Evolutionary conservation across 2,888 invertebrate species (phyloP).

Genomic region (Argyresthia albistria): DNA sequence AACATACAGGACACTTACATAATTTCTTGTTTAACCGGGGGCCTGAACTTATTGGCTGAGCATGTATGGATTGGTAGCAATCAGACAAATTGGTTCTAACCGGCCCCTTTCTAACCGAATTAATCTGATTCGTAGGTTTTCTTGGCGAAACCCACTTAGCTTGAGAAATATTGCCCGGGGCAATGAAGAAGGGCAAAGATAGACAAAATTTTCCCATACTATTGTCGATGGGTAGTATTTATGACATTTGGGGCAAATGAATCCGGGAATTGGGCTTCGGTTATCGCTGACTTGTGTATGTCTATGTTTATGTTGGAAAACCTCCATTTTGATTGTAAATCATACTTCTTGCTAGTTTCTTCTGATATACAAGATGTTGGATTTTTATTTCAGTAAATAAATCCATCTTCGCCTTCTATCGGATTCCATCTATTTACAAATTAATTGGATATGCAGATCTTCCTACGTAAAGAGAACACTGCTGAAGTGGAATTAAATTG

Average conservation of each 20-base stretch:
- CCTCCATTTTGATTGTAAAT: neutral
- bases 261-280: constrained; percentile 2
- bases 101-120: constrained; percentile 59
- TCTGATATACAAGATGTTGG: neutral
- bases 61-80: constrained; percentile 61
- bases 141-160: constrained; percentile 59
- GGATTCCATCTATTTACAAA: neutral
- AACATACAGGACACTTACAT: neutral
- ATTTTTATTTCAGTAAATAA: neutral
- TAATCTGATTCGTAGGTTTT: constrained; percentile 67
- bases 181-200: constrained; percentile 11
- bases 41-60: constrained; percentile 1
- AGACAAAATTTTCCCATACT: constrained; percentile 6
- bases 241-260: constrained; percentile 4
- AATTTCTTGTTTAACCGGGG: neutral
- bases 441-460: neutral
- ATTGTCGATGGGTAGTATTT: constrained; percentile 1
- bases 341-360: neutral
- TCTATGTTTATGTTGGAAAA: neutral
- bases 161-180: constrained; percentile 29
- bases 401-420: neutral
- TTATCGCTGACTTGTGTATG: constrained; percentile 1
- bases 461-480: no score
- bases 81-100: constrained; percentile 72
- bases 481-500: no score